Evolutionary conservation across 2,113 vertebrate genomes (phyloP).

Genomic region (Scomber japonicus): DNA sequence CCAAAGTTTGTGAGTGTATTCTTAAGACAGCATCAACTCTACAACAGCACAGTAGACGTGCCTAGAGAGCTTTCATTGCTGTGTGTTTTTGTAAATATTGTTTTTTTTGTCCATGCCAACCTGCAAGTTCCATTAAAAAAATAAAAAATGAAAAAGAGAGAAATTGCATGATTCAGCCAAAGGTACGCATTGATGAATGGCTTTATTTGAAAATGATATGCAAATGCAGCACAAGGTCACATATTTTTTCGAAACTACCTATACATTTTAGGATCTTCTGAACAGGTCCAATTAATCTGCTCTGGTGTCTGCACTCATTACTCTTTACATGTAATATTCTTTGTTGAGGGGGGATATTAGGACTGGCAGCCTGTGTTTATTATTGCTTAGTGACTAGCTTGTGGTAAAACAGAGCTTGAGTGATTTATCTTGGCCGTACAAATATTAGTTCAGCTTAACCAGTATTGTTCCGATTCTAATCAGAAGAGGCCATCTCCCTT

Average conservation of each 20-base stretch:
- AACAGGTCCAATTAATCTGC: slow-evolving; percentile 28
- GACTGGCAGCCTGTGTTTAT: slow-evolving; percentile 41
- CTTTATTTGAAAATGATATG: not conserved
- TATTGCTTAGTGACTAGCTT: slow-evolving; percentile 61
- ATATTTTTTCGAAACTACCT: not conserved
- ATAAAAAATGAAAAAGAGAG: not conserved
- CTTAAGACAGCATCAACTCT: slow-evolving; percentile 71
- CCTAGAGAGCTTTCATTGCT: slow-evolving; percentile 69
- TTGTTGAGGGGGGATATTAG: slow-evolving; percentile 28
- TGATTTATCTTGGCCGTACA: slow-evolving; percentile 78
- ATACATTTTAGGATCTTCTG: not conserved
- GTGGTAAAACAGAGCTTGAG: slow-evolving; percentile 73
- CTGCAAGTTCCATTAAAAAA: slow-evolving; percentile 45
- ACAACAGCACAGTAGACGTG: slow-evolving; percentile 62
- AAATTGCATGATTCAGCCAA: slow-evolving; percentile 8
- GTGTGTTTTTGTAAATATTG: slow-evolving; percentile 37
- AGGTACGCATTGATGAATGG: not conserved
- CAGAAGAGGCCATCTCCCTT: slow-evolving; percentile 64
- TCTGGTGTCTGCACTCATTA: slow-evolving; percentile 28
- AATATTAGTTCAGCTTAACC: slow-evolving; percentile 84
- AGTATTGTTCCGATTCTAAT: slow-evolving; percentile 72
- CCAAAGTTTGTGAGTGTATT: slow-evolving; percentile 81
- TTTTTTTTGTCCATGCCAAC: slow-evolving; percentile 55
- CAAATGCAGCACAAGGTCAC: not conserved
- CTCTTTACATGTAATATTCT: slow-evolving; percentile 11